Evolutionary conservation across 1,140 invertebrate genomes (phyloP), one percentile per base, ranked within the genome.

Genomic region (Laodelphax striatellus): DNA sequence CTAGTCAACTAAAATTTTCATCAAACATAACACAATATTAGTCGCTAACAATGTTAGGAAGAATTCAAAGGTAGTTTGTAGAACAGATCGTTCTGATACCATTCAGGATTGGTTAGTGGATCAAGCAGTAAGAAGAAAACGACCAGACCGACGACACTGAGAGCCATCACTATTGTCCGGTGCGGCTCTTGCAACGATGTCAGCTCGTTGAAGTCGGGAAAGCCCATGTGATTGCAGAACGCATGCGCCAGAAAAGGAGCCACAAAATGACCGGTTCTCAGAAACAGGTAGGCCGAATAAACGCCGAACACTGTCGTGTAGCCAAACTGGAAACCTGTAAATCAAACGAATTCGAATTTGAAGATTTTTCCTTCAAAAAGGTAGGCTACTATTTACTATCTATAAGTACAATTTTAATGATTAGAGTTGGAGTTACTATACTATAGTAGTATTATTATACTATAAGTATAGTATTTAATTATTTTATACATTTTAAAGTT

Each of bases 151-250:
- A 85, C 55, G 14, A 93, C 68, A 74, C 92, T 94, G 6, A 85
- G 72, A 24, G 83, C 72, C 1, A 87, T 77, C 8, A 86, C 72
- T 11, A 81, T 72, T 58, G 81, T 78, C 65, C 88, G 81, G 17
- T 79, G 66, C 6, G 80, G 77, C 24, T 81, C 75, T 57, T 82
- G 78, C 67, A 87, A 86, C 19, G 81, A 79, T 44, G 80, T 70
- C 3, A 96, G 76, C 71, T 93, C 90, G 3, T 77, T 77, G 63
- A 97, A 79, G 71, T 95, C 90, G 0, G 94, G 94, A 67, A 97
- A 88, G 22, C 94, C 94, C 90, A 97, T 96, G 71, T 92, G 87
- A 75, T 97, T 97, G 72, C 94, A 97, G 72, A 97, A 95, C 2
- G 90, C 86, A 72, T 97, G 94, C 6, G 85, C 92, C 11, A 92